A percentile compares a stretch with the other conserved stretches of the same genome.
Conservation (phyloP, 92 coral and sea anemone genomes). For the Phenganax stokvisi region DNA sequence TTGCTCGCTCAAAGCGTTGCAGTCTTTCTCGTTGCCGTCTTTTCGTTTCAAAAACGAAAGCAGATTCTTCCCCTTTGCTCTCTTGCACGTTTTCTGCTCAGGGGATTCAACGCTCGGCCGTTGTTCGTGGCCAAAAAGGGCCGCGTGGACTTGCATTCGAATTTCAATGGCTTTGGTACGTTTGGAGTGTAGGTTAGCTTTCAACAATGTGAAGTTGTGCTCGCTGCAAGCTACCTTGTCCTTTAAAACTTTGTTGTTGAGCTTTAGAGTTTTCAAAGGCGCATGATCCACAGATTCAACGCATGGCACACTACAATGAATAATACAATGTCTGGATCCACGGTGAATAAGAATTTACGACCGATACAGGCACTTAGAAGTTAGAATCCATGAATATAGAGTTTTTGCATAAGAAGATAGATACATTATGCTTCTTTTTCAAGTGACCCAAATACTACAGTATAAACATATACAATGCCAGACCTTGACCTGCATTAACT, state of each 20-base stretch:
- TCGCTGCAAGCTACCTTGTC: slow-evolving; percentile 9
- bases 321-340: neutral
- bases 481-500: neutral
- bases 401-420: no score
- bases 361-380: no score
- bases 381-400: no score
- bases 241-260: neutral
- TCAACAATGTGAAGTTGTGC: neutral
- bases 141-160: neutral
- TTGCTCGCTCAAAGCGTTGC: slow-evolving; percentile 13
- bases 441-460: no score
- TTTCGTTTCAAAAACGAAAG: slow-evolving; percentile 2
- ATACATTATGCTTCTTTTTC: no score
- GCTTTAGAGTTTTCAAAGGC: slow-evolving; percentile 5
- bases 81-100: slow-evolving; percentile 16
- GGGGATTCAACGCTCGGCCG: neutral
- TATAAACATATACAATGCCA: neutral
- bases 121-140: neutral
- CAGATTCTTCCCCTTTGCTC: slow-evolving; percentile 1
- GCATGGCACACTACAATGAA: neutral
- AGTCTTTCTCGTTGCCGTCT: neutral
- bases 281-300: neutral
- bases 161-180: neutral
- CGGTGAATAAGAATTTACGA: neutral
- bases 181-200: neutral